Evolutionary conservation across 2,113 vertebrate genomes (phyloP).

Genomic region (Myrmecobius fasciatus): DNA sequence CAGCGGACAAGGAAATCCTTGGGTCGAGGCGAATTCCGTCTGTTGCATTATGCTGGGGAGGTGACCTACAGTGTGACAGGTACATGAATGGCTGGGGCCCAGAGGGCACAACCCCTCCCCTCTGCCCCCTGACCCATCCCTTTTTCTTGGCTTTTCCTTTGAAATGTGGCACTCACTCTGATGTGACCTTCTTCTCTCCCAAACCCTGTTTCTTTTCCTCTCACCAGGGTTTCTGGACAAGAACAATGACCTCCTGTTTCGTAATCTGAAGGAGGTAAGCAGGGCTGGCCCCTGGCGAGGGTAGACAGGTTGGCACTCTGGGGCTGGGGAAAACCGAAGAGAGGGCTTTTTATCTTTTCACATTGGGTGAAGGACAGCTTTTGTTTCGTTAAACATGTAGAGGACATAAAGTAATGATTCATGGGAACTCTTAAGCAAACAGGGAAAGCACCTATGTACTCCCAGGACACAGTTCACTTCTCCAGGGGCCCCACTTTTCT

Average conservation of each 20-base stretch:
- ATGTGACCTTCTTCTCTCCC: neutral
- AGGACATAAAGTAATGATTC: neutral
- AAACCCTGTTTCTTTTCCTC: slow-evolving; percentile 53
- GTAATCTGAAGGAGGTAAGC: slow-evolving; percentile 97
- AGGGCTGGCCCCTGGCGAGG: rapidly evolving
- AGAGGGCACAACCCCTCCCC: neutral
- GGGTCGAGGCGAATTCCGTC: slow-evolving; percentile 94
- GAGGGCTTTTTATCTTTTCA: neutral
- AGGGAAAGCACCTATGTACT: neutral
- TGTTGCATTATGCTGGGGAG: slow-evolving; percentile 96
- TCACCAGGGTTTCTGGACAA: slow-evolving; percentile 96
- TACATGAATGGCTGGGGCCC: slow-evolving; percentile 68
- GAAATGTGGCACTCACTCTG: neutral
- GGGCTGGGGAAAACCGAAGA: neutral
- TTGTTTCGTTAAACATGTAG: rapidly evolving
- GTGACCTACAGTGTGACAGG: slow-evolving; percentile 97
- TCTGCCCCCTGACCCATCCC: neutral
- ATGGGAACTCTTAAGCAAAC: neutral
- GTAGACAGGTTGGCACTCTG: rapidly evolving
- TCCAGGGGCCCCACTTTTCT: neutral
- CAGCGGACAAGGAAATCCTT: slow-evolving; percentile 95
- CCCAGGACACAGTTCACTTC: neutral
- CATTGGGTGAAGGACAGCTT: neutral
- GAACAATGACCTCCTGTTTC: slow-evolving; percentile 98
- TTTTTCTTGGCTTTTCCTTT: neutral